Percentiles rank a stretch among this genome's conserved stretches.
phyloP scores from a whole-genome alignment of 2,113 vertebrate species.

The Pelodiscus sinensis region DNA sequence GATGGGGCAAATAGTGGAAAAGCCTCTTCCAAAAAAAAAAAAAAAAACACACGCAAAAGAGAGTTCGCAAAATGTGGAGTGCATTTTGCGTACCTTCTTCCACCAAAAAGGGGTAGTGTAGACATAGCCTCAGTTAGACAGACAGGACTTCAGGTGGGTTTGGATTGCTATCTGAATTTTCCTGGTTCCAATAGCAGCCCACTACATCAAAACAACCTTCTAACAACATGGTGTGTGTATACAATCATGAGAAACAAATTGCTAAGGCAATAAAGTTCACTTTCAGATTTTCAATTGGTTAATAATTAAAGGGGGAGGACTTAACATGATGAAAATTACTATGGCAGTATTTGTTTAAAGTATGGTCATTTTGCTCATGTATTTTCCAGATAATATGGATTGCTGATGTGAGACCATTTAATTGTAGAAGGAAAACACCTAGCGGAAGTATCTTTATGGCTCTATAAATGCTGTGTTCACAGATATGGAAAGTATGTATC shows the following conservation, averaged over 20 bases:
- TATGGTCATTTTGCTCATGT: neutral
- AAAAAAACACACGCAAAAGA: too few species aligned
- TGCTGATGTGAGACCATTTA: neutral
- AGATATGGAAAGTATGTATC: neutral
- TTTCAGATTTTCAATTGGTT: neutral
- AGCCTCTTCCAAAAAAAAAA: too few species aligned
- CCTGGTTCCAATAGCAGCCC: rapidly evolving
- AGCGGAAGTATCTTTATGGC: neutral
- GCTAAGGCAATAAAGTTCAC: neutral
- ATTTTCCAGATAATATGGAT: neutral
- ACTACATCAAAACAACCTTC: neutral
- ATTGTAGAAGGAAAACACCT: neutral
- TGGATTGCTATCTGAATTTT: neutral
- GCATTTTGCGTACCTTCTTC: too few species aligned
- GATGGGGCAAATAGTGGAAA: too few species aligned
- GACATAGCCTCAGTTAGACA: neutral
- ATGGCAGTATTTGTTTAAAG: neutral
- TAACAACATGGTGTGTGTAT: neutral
- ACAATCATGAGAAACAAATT: neutral
- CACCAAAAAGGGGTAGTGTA: too few species aligned
- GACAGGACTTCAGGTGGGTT: neutral
- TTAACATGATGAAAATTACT: neutral
- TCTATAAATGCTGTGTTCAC: neutral
- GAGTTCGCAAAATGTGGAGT: too few species aligned
- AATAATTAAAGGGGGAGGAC: neutral